Base-by-base conservation (phyloP, 64 coral and sea anemone species). In the Montipora cactus region DNA sequence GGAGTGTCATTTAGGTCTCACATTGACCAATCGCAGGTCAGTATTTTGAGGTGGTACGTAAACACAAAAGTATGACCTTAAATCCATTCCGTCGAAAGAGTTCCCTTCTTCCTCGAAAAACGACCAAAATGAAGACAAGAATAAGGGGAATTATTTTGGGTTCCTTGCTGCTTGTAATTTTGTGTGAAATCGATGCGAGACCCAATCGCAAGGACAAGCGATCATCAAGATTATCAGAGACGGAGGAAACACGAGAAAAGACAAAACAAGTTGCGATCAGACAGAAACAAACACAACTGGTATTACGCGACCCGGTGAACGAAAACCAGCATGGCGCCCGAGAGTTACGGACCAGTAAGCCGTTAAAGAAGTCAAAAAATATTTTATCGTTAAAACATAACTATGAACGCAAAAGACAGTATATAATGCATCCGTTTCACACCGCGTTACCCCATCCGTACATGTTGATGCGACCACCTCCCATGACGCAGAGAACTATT, bases 401-500 rank as follows among this genome's bases (percentile, higher is more conserved):
- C 50, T 80, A 92, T 73, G 85, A 99, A 89, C 78, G 83, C 47
- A 99, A 99, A 87, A 93, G 98, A 74, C 98, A 99, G 57, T 99
- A 92, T 57, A 99, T 99, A 79, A 89, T 92, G 59, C 92, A 78
- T 5, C 98, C 98, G n/a, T 22, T 83, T 0, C 89, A 95, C 15
- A 53, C 90, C 53, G 53, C 53, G 10, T 80, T 92, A 12, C 72
- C 77, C 21, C 20, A 86, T 67, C 95, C 98, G 3, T 96, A 94
- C 44, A 96, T 99, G 92, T 92, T 96, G 49, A 99, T 99, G 89
- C 86, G 92, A 75, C 98, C 98, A 7, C 92, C 95, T 5, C 98
- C 98, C 2, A 93, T 99, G 94, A 99, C 98, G 18, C 98, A 99
- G 81, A 92, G 93, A 90, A 99, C 98, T 0, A 95, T 99, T 8